Conservation (phyloP, 2,797 vertebrate genomes). For the Atherinosoma microstoma region DNA sequence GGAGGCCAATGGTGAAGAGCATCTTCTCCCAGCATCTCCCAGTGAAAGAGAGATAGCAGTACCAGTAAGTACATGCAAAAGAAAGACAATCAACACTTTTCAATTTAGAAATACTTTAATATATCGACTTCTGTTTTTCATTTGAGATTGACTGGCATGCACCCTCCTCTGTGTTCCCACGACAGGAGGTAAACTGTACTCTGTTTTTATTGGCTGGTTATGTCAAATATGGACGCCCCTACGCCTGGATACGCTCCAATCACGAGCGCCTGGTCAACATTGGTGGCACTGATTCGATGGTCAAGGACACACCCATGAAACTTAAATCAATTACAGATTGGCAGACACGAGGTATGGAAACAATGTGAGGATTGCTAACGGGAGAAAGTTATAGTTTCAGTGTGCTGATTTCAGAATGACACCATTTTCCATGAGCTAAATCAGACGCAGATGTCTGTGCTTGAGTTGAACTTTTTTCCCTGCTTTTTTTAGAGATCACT, state of each 20-base stretch:
- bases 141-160: constrained; percentile 1
- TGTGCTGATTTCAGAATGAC: constrained; percentile 62
- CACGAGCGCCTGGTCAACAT: constrained; percentile 85
- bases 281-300: constrained; percentile 81
- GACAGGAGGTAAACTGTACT: constrained; percentile 87
- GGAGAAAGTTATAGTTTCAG: constrained; percentile 61
- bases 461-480: constrained; percentile 15
- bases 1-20: constrained; percentile 68
- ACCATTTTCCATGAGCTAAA: constrained; percentile 68
- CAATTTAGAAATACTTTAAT: background rate
- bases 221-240: constrained; percentile 83
- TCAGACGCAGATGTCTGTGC: constrained; percentile 61
- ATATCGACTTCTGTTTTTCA: background rate
- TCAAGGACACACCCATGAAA: constrained; percentile 85
- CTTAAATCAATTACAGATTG: constrained; percentile 86
- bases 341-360: constrained; percentile 82
- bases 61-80: constrained; percentile 71
- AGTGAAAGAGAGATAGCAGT: constrained; percentile 85
- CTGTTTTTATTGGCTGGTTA: constrained; percentile 86
- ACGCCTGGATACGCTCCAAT: constrained; percentile 88
- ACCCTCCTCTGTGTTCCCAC: constrained; percentile 3
- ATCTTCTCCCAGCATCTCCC: constrained; percentile 85
- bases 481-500: background rate
- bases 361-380: constrained; percentile 62
- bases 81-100: background rate